phyloP scores from a whole-genome alignment of 2,113 vertebrate species.

The Jacana jacana region DNA sequence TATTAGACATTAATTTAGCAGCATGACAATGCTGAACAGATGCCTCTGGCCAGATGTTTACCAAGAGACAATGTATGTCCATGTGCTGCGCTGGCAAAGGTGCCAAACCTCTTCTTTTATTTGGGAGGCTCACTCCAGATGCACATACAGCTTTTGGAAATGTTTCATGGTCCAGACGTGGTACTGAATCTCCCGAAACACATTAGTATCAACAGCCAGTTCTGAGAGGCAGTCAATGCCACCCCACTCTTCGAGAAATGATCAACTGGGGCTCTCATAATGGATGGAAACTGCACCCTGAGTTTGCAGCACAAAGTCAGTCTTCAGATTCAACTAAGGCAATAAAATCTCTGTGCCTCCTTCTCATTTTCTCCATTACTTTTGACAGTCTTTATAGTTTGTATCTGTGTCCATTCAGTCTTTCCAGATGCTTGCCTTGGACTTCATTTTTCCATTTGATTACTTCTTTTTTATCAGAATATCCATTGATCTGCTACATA shows the following conservation, averaged over 20 bases:
- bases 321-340: neutral
- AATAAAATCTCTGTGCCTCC: neutral
- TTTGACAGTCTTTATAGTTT: neutral
- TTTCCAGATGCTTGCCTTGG: neutral
- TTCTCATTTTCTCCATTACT: neutral
- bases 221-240: neutral
- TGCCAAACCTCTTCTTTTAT: neutral
- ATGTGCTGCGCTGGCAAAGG: neutral
- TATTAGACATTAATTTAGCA: neutral
- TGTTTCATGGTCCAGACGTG: accelerated
- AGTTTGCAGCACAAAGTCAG: neutral
- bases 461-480: neutral
- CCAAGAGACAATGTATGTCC: accelerated
- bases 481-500: neutral
- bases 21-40: neutral
- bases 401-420: neutral
- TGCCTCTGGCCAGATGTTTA: neutral
- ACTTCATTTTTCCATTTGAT: neutral
- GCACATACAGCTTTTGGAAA: neutral
- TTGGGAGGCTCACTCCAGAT: neutral
- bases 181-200: neutral
- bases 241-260: neutral
- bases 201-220: neutral
- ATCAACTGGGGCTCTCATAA: neutral
- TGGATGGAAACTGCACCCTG: neutral